A percentile compares a stretch with the other conserved stretches of the same genome.
These are phyloP conservation scores for Spizaetus ornatus DNA, from an alignment of 2,113 vertebrate genomes.

Conservation along the genomic window DNA sequence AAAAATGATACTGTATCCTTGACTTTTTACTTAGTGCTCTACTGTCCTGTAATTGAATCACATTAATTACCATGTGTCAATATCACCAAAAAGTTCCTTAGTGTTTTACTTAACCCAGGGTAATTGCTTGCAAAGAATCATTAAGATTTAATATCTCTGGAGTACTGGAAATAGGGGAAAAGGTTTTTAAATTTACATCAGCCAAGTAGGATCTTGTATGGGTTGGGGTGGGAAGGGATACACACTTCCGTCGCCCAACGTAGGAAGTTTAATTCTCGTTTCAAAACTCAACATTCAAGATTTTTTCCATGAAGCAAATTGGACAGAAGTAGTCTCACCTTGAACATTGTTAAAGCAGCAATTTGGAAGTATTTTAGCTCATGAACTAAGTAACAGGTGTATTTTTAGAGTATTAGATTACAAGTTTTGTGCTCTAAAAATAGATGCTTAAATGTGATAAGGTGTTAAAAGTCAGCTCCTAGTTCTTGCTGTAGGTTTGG, in stretches of 20 bases:
- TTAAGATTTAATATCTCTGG: conserved; percentile 32
- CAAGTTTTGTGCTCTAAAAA: neutral
- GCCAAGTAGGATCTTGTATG: neutral
- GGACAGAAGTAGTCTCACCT: neutral
- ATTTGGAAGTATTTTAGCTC: neutral
- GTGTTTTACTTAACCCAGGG: conserved; percentile 74
- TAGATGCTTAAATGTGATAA: neutral
- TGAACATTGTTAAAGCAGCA: neutral
- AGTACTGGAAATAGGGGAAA: neutral
- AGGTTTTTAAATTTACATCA: neutral
- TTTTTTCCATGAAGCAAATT: neutral
- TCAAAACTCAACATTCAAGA: neutral
- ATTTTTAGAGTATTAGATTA: neutral
- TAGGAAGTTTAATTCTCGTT: neutral
- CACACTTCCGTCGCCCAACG: neutral
- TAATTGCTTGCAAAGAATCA: conserved; percentile 71
- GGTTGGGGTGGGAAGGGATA: neutral
- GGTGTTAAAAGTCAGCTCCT: neutral
- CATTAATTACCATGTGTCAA: conserved; percentile 70
- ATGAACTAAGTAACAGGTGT: neutral
- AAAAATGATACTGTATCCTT: neutral
- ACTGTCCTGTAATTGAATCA: conserved; percentile 70
- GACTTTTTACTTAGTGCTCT: conserved; percentile 70
- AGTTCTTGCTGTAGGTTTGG: neutral
- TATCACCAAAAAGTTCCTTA: conserved; percentile 61